Evolutionary conservation across 2,113 vertebrate genomes (phyloP).

Genomic region (Ancistrus triradiatus): DNA sequence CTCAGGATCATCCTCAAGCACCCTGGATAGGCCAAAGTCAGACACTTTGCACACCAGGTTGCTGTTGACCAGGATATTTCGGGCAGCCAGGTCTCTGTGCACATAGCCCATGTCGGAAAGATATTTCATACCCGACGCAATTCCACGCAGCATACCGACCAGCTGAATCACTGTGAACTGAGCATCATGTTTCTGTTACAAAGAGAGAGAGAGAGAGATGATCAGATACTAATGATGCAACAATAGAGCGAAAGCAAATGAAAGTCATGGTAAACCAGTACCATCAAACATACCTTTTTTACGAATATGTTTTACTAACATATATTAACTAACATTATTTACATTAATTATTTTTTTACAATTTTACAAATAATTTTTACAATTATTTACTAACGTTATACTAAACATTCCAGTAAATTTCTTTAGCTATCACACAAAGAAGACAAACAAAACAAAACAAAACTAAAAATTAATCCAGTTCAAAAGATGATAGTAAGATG

Average conservation of each 20-base stretch:
- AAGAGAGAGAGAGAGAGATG: conserved; percentile 11
- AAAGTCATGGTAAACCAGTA: no score
- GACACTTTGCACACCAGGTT: conserved; percentile 88
- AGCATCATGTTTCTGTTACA: conserved; percentile 88
- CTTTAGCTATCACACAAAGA: no score
- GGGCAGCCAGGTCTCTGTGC: conserved; percentile 81
- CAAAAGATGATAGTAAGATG: not conserved
- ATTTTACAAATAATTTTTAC: no score
- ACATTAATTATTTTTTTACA: no score
- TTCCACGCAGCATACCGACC: conserved; percentile 86
- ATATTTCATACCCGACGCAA: conserved; percentile 86
- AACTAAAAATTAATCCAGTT: not conserved
- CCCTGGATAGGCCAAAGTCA: conserved; percentile 82
- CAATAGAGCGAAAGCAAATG: no score
- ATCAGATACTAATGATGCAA: not conserved
- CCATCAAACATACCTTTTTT: no score
- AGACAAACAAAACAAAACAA: no score
- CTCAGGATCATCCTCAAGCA: conserved; percentile 84
- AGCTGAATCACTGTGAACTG: conserved; percentile 95
- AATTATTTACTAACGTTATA: no score
- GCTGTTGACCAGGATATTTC: conserved; percentile 88
- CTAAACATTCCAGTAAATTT: no score
- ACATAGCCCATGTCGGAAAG: conserved; percentile 88
- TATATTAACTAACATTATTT: no score
- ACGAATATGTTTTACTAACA: no score